A percentile compares a stretch with the other conserved stretches of the same genome.
These are phyloP conservation scores for Tortrix viridana DNA, from an alignment of 2,888 invertebrate species.

Conservation along the genomic window DNA sequence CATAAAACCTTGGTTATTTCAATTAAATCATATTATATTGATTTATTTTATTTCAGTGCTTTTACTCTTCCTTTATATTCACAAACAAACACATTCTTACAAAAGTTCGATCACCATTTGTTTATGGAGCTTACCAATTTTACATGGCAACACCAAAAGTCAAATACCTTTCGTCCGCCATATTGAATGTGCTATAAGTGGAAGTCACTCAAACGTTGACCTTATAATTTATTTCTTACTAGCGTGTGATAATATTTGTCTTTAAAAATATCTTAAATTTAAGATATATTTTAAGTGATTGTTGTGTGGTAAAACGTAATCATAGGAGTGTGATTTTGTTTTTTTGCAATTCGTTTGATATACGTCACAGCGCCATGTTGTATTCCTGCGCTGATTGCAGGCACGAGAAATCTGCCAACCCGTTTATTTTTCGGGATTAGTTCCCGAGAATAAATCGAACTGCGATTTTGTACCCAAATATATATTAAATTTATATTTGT, in stretches of 20 bases:
- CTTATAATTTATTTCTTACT: constrained; percentile 72
- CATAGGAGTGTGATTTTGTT: constrained; percentile 55
- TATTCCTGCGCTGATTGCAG: constrained; percentile 85
- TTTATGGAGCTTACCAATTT: constrained; percentile 19
- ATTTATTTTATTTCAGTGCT: neutral
- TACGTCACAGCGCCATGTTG: constrained; percentile 85
- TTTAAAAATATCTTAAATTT: constrained; percentile 61
- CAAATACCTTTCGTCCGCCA: constrained; percentile 71
- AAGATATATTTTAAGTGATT: constrained; percentile 61
- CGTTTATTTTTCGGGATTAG: constrained; percentile 83
- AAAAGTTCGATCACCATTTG: constrained; percentile 13
- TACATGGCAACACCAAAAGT: constrained; percentile 65
- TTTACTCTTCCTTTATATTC: neutral
- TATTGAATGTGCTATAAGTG: constrained; percentile 79
- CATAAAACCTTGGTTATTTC: neutral
- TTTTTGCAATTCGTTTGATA: constrained; percentile 79
- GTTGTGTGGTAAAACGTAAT: constrained; percentile 52
- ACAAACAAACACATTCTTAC: neutral
- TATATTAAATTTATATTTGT: constrained; percentile 81
- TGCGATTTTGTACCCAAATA: constrained; percentile 83
- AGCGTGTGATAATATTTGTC: constrained; percentile 59
- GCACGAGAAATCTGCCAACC: constrained; percentile 84
- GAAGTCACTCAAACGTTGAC: constrained; percentile 80
- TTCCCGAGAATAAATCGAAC: constrained; percentile 80
- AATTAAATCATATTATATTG: neutral